Evolutionary conservation across 1,140 invertebrate species (phyloP).

Genomic region (Leptinotarsa texana): DNA sequence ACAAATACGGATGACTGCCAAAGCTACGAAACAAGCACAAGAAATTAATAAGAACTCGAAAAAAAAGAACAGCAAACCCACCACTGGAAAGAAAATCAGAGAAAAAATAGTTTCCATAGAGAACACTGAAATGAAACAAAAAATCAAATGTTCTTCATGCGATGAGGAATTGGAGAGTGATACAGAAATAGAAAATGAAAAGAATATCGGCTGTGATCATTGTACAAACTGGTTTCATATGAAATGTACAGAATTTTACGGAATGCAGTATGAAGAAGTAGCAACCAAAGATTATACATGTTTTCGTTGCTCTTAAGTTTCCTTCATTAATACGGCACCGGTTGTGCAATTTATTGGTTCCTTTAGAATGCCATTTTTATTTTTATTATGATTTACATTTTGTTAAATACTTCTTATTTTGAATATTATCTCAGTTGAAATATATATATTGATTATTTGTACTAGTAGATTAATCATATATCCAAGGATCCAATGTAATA

Average conservation of each 20-base stretch:
- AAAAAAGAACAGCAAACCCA: not conserved
- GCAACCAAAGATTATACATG: constrained; percentile 4
- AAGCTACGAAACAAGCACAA: not conserved
- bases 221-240: constrained; percentile 12
- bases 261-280: not conserved
- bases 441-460: too few species aligned
- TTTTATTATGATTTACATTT: too few species aligned
- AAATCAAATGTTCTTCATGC: constrained; percentile 15
- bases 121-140: not conserved
- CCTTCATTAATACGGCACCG: too few species aligned
- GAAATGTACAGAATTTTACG: not conserved
- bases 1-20: not conserved
- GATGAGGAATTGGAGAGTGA: constrained; percentile 6
- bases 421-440: too few species aligned
- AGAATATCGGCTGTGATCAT: not conserved
- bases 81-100: not conserved
- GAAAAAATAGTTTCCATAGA: not conserved
- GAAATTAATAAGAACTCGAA: not conserved
- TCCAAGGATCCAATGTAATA: too few species aligned
- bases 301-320: constrained; percentile 1
- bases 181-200: not conserved
- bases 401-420: too few species aligned
- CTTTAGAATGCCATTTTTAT: too few species aligned
- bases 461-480: too few species aligned
- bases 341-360: too few species aligned